phyloP scores from a whole-genome alignment of 2,113 vertebrate genomes.

The Cranoglanis bouderius region DNA sequence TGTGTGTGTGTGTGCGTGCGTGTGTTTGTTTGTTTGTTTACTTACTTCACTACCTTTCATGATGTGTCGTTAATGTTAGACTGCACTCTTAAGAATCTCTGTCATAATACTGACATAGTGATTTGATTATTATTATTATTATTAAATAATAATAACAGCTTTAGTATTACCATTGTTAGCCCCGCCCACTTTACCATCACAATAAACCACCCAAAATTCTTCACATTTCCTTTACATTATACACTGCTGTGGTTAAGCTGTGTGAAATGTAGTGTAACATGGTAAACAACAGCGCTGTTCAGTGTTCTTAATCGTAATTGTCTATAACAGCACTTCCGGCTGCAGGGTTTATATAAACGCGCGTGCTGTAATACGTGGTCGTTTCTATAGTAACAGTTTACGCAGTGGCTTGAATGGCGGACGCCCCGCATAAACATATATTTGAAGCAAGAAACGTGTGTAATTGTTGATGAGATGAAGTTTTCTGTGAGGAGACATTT shows the following conservation, averaged over 20 bases:
- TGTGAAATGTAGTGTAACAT: not conserved
- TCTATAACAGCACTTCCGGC: not conserved
- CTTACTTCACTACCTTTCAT: no score
- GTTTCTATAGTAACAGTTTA: not conserved
- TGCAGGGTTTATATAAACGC: not conserved
- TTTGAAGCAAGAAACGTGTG: not conserved
- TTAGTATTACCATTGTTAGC: not conserved
- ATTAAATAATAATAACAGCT: not conserved
- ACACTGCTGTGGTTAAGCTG: not conserved
- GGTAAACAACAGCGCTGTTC: not conserved
- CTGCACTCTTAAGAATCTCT: not conserved
- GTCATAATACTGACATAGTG: not conserved
- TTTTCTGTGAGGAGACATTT: not conserved
- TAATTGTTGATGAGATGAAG: not conserved
- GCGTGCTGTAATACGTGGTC: not conserved
- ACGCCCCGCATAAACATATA: not conserved
- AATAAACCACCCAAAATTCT: not conserved
- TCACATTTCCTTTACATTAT: not conserved
- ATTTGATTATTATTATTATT: not conserved
- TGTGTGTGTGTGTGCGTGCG: no score
- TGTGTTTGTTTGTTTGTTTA: not conserved
- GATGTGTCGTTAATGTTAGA: not conserved
- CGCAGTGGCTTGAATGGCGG: not conserved
- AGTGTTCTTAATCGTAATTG: not conserved
- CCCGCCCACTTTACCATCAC: not conserved